Conservation (phyloP, 2,888 invertebrate species). For the Diarsia mendica region DNA sequence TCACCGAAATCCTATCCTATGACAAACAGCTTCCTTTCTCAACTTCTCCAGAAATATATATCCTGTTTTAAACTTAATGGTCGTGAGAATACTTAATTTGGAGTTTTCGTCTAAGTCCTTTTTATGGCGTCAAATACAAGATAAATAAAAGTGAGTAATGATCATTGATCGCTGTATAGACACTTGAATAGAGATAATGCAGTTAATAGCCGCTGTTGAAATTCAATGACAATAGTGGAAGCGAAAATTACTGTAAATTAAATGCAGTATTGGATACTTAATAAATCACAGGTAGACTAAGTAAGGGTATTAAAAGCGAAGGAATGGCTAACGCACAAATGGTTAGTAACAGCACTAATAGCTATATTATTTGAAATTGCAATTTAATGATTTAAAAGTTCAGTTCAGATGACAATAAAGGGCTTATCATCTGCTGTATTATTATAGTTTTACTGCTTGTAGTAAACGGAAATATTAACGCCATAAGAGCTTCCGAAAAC, state of each 20-base stretch:
- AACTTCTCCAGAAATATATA: constrained; percentile 64
- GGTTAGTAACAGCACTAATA: constrained; percentile 5
- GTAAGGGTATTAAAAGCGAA: constrained; percentile 28
- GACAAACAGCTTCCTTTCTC: constrained; percentile 60
- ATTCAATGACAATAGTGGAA: constrained; percentile 43
- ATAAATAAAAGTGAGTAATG: constrained; percentile 62
- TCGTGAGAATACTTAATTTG: constrained; percentile 63
- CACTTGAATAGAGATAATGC: constrained; percentile 55
- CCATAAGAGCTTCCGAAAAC: constrained; percentile 28
- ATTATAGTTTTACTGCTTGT: not conserved
- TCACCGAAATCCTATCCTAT: constrained; percentile 38
- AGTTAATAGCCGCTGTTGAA: constrained; percentile 50
- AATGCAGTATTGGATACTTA: constrained; percentile 41
- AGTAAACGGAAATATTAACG: constrained; percentile 52
- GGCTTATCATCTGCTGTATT: constrained; percentile 5
- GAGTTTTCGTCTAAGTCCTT: constrained; percentile 54
- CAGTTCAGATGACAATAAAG: not conserved
- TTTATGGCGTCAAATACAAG: constrained; percentile 60
- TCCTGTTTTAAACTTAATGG: constrained; percentile 62
- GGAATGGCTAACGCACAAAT: constrained; percentile 33
- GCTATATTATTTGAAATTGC: constrained; percentile 27
- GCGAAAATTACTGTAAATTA: constrained; percentile 52
- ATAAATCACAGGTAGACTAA: constrained; percentile 47
- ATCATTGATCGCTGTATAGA: constrained; percentile 54
- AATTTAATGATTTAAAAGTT: constrained; percentile 21